Evolutionary conservation across 2,888 invertebrate genomes (phyloP).

Genomic region (Thymelicus acteon): DNA sequence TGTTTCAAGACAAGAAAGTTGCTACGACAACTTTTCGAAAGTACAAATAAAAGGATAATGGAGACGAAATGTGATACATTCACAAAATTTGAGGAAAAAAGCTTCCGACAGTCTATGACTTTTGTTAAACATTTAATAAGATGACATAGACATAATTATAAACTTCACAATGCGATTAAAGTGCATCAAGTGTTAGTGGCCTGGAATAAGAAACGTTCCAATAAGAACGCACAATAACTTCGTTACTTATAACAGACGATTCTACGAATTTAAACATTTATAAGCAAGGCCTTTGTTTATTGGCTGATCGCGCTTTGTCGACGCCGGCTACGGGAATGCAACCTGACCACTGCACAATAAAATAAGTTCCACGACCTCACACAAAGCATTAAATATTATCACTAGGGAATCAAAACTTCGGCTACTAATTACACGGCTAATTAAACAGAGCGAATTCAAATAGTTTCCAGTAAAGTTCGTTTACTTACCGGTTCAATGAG

Average conservation of each 20-base stretch:
- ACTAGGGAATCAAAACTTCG: background rate
- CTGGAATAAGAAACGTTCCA: slow-evolving; percentile 52
- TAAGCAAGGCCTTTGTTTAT: slow-evolving; percentile 61
- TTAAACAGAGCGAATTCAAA: slow-evolving; percentile 45
- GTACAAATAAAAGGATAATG: background rate
- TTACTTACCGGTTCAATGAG: slow-evolving; percentile 81
- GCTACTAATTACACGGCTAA: slow-evolving; percentile 24
- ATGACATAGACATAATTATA: too few relatives aligned
- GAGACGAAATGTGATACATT: background rate
- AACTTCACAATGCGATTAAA: background rate
- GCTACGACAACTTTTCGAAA: background rate
- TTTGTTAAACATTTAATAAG: too few relatives aligned
- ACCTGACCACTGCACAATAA: slow-evolving; percentile 40
- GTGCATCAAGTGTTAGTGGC: slow-evolving; percentile 40
- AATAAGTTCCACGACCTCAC: slow-evolving; percentile 32
- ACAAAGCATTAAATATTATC: slow-evolving; percentile 12
- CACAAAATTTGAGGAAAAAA: background rate
- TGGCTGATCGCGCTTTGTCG: slow-evolving; percentile 45
- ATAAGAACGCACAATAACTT: slow-evolving; percentile 59
- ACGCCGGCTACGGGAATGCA: slow-evolving; percentile 46
- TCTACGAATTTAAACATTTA: slow-evolving; percentile 61
- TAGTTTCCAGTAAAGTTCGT: slow-evolving; percentile 66
- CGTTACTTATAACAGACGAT: slow-evolving; percentile 55
- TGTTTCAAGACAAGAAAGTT: slow-evolving; percentile 4
- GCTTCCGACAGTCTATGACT: background rate